Percentiles rank a stretch among this genome's conserved stretches.
These are phyloP conservation scores for Urocynchramus pylzowi DNA, from an alignment of 2,113 vertebrate species.

Conservation along the genomic window DNA sequence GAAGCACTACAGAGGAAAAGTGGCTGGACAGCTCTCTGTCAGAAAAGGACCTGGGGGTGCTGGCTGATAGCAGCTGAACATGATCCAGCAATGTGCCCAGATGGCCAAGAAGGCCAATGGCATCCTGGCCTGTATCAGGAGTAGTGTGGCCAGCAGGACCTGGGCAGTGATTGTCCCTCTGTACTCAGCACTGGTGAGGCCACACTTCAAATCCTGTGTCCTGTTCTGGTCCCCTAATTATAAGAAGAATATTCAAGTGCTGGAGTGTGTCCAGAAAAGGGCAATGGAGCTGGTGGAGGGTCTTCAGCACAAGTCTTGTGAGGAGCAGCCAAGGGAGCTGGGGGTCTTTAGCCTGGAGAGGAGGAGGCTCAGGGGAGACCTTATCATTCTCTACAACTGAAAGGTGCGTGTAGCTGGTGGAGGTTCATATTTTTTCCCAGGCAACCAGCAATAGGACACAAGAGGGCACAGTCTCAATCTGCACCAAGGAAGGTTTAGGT, in stretches of 20 bases:
- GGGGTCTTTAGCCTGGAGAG: background rate
- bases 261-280: background rate
- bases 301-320: background rate
- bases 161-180: background rate
- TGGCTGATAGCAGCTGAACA: fast-evolving
- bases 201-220: background rate
- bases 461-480: background rate
- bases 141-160: background rate
- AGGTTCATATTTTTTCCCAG: background rate
- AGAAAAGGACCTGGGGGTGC: background rate
- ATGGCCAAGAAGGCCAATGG: background rate
- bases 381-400: background rate
- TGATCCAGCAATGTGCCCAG: background rate
- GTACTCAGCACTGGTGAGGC: too few species aligned
- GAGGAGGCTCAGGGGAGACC: background rate
- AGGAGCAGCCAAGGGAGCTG: background rate
- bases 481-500: background rate
- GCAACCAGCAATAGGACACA: background rate
- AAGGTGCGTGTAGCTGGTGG: background rate
- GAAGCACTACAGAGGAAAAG: background rate
- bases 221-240: background rate
- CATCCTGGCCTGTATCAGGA: background rate
- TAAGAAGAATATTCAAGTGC: background rate
- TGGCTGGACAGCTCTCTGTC: background rate
- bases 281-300: fast-evolving